phyloP scores from a whole-genome alignment of 1,140 invertebrate genomes.

The Tetranychus cinnabarinus region DNA sequence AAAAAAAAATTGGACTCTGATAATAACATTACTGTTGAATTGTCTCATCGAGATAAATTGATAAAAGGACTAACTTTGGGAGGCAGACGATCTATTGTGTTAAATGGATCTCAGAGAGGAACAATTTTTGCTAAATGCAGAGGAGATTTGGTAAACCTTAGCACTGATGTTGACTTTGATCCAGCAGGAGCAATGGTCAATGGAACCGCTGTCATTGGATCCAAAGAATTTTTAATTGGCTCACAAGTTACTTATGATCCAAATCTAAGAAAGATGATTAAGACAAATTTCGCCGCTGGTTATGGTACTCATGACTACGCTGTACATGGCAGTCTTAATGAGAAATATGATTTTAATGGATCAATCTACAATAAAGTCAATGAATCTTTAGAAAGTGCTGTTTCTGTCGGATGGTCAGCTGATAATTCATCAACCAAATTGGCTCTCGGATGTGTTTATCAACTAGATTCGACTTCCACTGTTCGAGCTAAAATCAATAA shows the following conservation, averaged over 20 bases:
- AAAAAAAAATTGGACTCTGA: slow-evolving; percentile 98
- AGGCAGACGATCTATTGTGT: slow-evolving; percentile 73
- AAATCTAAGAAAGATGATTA: slow-evolving; percentile 49
- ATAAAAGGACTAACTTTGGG: slow-evolving; percentile 65
- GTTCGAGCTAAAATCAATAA: slow-evolving; percentile 78
- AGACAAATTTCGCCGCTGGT: slow-evolving; percentile 83
- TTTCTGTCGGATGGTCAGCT: slow-evolving; percentile 68
- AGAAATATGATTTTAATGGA: slow-evolving; percentile 58
- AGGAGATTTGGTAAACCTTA: slow-evolving; percentile 58
- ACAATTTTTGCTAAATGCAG: slow-evolving; percentile 67
- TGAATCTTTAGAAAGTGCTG: slow-evolving; percentile 56
- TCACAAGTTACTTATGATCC: slow-evolving; percentile 54
- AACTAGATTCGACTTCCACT: slow-evolving; percentile 53
- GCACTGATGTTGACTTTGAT: slow-evolving; percentile 71
- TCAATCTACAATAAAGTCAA: slow-evolving; percentile 82
- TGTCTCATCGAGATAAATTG: slow-evolving; percentile 71
- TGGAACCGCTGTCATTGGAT: slow-evolving; percentile 51
- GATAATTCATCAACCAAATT: slow-evolving; percentile 65
- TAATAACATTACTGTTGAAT: slow-evolving; percentile 74
- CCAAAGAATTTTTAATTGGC: slow-evolving; percentile 15
- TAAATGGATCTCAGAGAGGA: slow-evolving; percentile 68
- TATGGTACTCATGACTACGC: slow-evolving; percentile 70
- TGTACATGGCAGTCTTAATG: slow-evolving; percentile 61
- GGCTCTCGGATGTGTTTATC: slow-evolving; percentile 68
- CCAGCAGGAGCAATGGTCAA: slow-evolving; percentile 59